A percentile compares a stretch with the other conserved stretches of the same genome.
These are phyloP conservation scores for Drosophila truncata DNA, from an alignment of 1,140 invertebrate genomes.

Conservation along the genomic window DNA sequence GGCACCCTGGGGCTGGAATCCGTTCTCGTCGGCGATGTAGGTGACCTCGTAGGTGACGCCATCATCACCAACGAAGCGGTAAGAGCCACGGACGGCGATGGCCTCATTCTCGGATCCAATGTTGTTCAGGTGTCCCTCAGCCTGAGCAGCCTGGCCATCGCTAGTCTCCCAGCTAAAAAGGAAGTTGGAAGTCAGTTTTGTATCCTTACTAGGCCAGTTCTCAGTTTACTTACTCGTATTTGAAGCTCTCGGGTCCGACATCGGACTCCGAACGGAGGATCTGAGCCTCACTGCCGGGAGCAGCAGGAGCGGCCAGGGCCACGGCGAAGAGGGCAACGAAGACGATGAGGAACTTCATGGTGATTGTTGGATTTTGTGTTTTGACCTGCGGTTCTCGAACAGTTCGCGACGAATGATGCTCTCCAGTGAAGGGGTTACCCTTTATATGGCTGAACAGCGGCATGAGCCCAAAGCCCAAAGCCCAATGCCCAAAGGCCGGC, in stretches of 20 bases:
- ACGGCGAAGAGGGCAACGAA: constrained; percentile 73
- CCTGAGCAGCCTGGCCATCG: constrained; percentile 36
- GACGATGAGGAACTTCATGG: constrained; percentile 73
- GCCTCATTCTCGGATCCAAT: constrained; percentile 64
- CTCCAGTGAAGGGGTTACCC: background rate
- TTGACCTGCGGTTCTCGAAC: constrained; percentile 35
- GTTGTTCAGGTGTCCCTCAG: constrained; percentile 37
- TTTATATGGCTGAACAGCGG: constrained; percentile 31
- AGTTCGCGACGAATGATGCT: constrained; percentile 40
- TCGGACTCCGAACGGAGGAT: constrained; percentile 17
- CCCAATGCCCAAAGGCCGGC: constrained; percentile 8
- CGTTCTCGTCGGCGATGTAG: constrained; percentile 91
- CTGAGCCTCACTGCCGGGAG: accelerated
- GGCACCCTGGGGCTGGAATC: constrained; percentile 89
- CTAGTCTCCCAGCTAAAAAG: constrained; percentile 44
- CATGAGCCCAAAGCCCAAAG: background rate
- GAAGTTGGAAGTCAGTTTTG: background rate
- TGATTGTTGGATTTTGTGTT: constrained; percentile 21
- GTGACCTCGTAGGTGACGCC: constrained; percentile 88
- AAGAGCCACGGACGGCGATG: constrained; percentile 87
- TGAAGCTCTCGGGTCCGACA: constrained; percentile 43
- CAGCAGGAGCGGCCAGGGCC: constrained; percentile 41
- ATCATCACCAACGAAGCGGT: constrained; percentile 87
- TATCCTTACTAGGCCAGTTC: background rate
- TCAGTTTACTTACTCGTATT: constrained; percentile 49